Base-by-base conservation (phyloP, 2,888 invertebrate genomes). In the Drosophila mimica region DNA sequence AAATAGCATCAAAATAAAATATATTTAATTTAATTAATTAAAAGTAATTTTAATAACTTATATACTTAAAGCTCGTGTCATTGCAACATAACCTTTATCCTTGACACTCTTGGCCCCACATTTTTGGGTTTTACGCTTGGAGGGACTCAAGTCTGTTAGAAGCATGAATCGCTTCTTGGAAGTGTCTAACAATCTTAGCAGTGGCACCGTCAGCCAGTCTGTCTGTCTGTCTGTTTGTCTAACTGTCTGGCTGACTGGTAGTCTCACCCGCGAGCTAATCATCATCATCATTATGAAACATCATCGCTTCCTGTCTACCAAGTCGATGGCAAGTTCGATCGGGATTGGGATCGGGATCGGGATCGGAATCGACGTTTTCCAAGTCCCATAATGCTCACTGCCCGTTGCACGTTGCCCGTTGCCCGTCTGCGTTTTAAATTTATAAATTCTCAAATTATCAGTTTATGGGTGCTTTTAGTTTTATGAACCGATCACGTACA, bases 401-500 rank as follows among this genome's bases (percentile, higher is more conserved):
- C 84, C 57, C 66, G 13, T 28, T 38, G 81, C 84, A 53, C 61
- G 17, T 25, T 36, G 53, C 20, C 17, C 53, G 6, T n/a, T 31
- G 33, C 34, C 8, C 30, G 81, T 74, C 83, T 85, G 76, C 76
- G 65, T 81, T 87, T 81, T 75, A 82, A 90, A 83, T 90, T 86
- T 86, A 89, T 86, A 89, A 89, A 89, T 87, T 89, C 89, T 81
- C 80, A 89, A 89, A 87, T 88, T 89, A 88, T 86, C 87, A 83
- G 88, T 90, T 90, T 89, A 88, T 87, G 89, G 84, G 54, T 76
- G 88, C 85, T 88, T 90, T 88, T 88, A 82, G 85, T 87, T 87
- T 88, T 90, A 90, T 90, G 91, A 89, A 87, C 78, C 90, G 89
- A 90, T 90, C 87, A 90, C 90, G 89, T 90, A 90, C 81, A 56